Evolutionary conservation across 2,113 vertebrate species (phyloP), one percentile per base, ranked within the genome.

Genomic region (Vimba vimba): DNA sequence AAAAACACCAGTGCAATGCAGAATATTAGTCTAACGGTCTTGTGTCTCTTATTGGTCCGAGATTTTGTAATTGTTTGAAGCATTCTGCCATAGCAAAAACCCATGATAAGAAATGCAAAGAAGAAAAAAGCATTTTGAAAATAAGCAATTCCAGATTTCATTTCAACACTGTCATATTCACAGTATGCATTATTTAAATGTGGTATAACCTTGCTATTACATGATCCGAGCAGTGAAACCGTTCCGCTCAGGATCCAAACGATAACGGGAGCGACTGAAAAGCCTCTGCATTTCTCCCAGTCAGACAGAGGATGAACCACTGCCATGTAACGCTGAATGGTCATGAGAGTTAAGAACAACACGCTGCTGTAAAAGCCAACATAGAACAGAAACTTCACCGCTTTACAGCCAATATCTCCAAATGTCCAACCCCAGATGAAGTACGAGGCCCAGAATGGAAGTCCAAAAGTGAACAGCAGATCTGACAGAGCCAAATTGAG

Each of bases 401-500:
- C 68, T 91, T 97, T 97, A 93, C 97, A 99, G 30, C 94, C 79
- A n/a, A 80, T 52, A 9, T 94, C 91, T 10, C 96, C 95, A 83
- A 97, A 95, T 57, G 94, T 21, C 97, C 97, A 98, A 55, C 94
- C 94, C n/a, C 88, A 68, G 71, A 94, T 79, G 73, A 96, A 91
- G 4, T 93, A 95, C 36, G 92, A 84, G 1, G 94, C 91, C 96
- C 95, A 97, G 89, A 98, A 95, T 0, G 97, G 97, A 55, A 99
- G 87, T n/a, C 96, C 92, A 47, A 91, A 87, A 59, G 97, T 96
- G 93, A 99, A 97, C 17, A 95, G 19, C 64, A 98, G 92, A 87
- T 98, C 97, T 0, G 97, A 97, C 78, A 97, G 12, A 50, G 95
- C 96, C 87, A 98, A 93, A 82, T 99, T 97, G 84, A 97, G 91